phyloP scores from a whole-genome alignment of 2,797 vertebrate genomes.

The Schizopygopsis malacanthus region DNA sequence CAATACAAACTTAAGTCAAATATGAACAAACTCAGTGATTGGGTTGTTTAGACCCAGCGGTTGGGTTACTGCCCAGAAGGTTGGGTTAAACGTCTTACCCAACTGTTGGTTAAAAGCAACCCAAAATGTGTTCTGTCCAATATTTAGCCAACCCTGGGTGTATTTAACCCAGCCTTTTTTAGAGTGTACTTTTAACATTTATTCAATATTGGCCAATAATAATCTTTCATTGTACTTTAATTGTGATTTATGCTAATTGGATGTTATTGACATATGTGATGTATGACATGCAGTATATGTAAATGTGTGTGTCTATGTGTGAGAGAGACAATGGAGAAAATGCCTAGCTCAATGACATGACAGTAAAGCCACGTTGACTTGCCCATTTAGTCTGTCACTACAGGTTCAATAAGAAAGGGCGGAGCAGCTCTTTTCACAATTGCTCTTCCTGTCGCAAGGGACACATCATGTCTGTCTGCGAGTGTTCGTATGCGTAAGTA shows the following conservation, averaged over 20 bases:
- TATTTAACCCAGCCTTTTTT: too few species aligned
- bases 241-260: background rate
- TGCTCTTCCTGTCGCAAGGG: conserved; percentile 40
- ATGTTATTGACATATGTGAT: background rate
- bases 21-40: too few species aligned
- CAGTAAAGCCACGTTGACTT: conserved; percentile 37
- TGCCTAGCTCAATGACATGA: conserved; percentile 9
- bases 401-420: conserved; percentile 35
- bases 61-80: too few species aligned
- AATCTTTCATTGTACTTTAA: background rate
- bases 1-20: too few species aligned
- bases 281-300: background rate
- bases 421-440: conserved; percentile 35
- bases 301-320: background rate
- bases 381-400: conserved; percentile 44
- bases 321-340: background rate
- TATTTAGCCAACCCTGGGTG: too few species aligned
- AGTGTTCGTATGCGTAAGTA: conserved; percentile 14
- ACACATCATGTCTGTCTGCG: conserved; percentile 15
- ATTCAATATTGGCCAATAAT: background rate
- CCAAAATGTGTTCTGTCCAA: too few species aligned
- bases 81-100: too few species aligned
- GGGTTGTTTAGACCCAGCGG: too few species aligned
- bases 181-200: background rate
- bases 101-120: too few species aligned